Base-by-base conservation (phyloP, 2,797 vertebrate species). In the Eremophila alpestris region DNA sequence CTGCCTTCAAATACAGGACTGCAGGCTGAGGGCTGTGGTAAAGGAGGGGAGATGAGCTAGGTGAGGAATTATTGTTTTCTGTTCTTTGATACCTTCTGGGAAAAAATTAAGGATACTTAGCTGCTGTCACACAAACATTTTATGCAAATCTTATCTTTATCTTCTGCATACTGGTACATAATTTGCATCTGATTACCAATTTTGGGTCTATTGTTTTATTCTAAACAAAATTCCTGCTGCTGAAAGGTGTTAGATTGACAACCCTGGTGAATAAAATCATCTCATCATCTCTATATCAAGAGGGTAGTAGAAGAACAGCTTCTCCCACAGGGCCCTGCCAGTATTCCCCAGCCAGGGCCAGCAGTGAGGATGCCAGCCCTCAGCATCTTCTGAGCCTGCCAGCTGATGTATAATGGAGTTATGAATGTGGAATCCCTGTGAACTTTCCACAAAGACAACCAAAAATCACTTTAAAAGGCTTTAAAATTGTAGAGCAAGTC, bases 141-240 rank as follows among this genome's bases (percentile, higher is more conserved):
- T 91, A 96, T 93, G 94, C 89, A 96, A 93, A 94, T 95, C 76
- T 92, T 85, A 71, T 75, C 52, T 89, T 93, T 86, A 54, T 81
- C 74, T 95, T 94, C 80, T 90, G 92, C 91, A 94, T 91, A 89
- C 43, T 67, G 45, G 59, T 90, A 93, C 87, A 69, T 86, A 94
- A 95, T 96, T 95, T 95, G 76, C 92, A 95, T 92, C 76, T 86
- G 65, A 96, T 95, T 95, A 96, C 86, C 63, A 86, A 82, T 52
- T 91, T 86, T 7, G 8, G n/a, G 76, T 83, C 34, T 91, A 76
- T 69, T 89, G 91, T 97, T 89, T 91, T 75, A 78, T 93, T 94
- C 62, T 56, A 94, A 95, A 91, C 52, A 88, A 65, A 81, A 83
- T 94, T 86, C 73, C 63, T 88, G 65, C 85, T 91, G 49, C 62